Percentiles rank a stretch among this genome's conserved stretches.
Conservation (phyloP, 2,888 invertebrate genomes). For the Meta bourneti region DNA sequence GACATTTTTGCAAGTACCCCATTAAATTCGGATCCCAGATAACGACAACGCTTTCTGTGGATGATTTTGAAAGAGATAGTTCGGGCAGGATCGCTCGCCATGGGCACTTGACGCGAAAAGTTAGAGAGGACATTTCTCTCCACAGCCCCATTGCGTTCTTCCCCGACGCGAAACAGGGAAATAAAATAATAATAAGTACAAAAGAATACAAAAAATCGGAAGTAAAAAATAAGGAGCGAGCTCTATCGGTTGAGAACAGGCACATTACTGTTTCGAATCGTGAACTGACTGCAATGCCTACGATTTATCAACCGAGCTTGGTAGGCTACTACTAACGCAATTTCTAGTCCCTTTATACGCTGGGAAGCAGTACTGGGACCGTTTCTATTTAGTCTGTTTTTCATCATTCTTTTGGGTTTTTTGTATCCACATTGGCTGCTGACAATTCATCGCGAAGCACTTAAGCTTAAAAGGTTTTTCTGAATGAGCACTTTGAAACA, state of each 20-base stretch:
- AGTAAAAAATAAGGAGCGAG: slow-evolving; percentile 3
- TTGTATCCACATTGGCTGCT: slow-evolving; percentile 27
- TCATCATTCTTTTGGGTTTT: slow-evolving; percentile 37
- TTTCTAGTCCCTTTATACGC: slow-evolving; percentile 42
- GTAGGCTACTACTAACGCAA: slow-evolving; percentile 40
- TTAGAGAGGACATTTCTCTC: slow-evolving; percentile 55
- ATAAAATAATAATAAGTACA: slow-evolving; percentile 59
- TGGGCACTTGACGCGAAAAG: slow-evolving; percentile 54
- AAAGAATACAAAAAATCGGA: slow-evolving; percentile 43
- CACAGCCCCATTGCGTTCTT: background rate
- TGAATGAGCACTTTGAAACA: slow-evolving; percentile 72
- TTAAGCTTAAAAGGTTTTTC: slow-evolving; percentile 72
- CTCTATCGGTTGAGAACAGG: slow-evolving; percentile 53
- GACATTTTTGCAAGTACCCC: slow-evolving; percentile 64
- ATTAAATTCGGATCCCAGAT: slow-evolving; percentile 56
- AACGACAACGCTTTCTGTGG: slow-evolving; percentile 55
- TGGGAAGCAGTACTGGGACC: slow-evolving; percentile 28
- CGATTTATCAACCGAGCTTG: slow-evolving; percentile 66
- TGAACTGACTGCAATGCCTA: slow-evolving; percentile 36
- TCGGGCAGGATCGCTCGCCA: slow-evolving; percentile 20
- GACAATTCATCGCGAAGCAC: slow-evolving; percentile 62
- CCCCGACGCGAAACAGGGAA: slow-evolving; percentile 2
- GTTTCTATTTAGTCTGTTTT: slow-evolving; percentile 68
- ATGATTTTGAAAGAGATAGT: slow-evolving; percentile 60
- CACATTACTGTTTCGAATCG: slow-evolving; percentile 64